Evolutionary conservation across 2,888 invertebrate genomes (phyloP).

Genomic region (Drosophila rellima): DNA sequence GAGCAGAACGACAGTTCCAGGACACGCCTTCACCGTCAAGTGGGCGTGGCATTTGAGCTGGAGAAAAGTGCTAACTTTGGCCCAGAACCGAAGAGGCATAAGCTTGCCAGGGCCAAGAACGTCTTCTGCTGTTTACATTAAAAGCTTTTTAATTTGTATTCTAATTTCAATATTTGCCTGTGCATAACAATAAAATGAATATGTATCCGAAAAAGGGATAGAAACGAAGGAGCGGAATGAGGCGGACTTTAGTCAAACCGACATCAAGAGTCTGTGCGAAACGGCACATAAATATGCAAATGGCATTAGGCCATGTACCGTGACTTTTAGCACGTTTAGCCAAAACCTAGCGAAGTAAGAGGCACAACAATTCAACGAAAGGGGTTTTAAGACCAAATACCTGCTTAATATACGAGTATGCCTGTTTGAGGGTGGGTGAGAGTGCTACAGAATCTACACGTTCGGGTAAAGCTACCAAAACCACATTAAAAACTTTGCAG

Average conservation of each 20-base stretch:
- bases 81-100: conserved; percentile 3
- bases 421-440: not conserved
- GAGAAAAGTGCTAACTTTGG: conserved; percentile 24
- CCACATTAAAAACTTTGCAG: conserved; percentile 31
- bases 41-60: conserved; percentile 54
- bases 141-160: conserved; percentile 81
- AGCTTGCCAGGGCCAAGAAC: conserved; percentile 19
- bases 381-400: conserved; percentile 1
- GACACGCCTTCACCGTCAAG: conserved; percentile 22
- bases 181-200: conserved; percentile 74
- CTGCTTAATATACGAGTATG: not conserved
- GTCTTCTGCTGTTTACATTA: conserved; percentile 72
- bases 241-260: conserved; percentile 8
- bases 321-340: conserved; percentile 74
- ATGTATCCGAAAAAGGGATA: conserved; percentile 47
- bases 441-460: not conserved
- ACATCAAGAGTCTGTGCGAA: conserved; percentile 32
- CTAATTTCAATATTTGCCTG: conserved; percentile 78
- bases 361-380: conserved; percentile 16
- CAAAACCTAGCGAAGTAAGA: conserved; percentile 6
- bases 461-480: conserved; percentile 8
- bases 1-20: conserved; percentile 13
- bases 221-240: conserved; percentile 17
- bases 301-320: conserved; percentile 73
- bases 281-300: conserved; percentile 71